These are phyloP conservation scores for Chlorops oryzae DNA, from an alignment of 1,140 invertebrate genomes.

Conservation along the genomic window DNA sequence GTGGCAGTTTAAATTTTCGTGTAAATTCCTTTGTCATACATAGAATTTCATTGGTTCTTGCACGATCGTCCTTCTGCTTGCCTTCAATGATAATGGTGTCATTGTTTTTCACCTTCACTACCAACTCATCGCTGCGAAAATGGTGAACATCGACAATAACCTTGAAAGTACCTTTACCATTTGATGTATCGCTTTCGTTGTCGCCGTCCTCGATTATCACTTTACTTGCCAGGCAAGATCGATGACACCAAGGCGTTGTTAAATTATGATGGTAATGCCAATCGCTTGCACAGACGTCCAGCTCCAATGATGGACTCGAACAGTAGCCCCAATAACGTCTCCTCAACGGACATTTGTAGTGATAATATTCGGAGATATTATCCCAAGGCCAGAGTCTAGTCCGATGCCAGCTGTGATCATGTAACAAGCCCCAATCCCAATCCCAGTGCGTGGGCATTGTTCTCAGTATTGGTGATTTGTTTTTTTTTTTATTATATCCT, in stretches of 20 bases:
- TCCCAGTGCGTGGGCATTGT: slow-evolving; percentile 41
- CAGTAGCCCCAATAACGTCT: slow-evolving; percentile 30
- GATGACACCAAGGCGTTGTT: slow-evolving; percentile 38
- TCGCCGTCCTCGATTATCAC: slow-evolving; percentile 38
- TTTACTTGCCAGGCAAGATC: slow-evolving; percentile 35
- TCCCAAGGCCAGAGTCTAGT: slow-evolving; percentile 31
- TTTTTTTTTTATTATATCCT: neutral
- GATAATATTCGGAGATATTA: slow-evolving; percentile 17
- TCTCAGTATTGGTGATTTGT: neutral
- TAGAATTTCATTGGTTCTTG: slow-evolving; percentile 25
- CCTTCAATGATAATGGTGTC: slow-evolving; percentile 39
- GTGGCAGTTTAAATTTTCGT: slow-evolving; percentile 37
- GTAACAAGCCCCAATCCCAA: slow-evolving; percentile 30
- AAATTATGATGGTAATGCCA: slow-evolving; percentile 35
- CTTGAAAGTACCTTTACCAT: slow-evolving; percentile 40
- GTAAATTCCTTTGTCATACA: slow-evolving; percentile 40
- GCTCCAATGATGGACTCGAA: slow-evolving; percentile 31
- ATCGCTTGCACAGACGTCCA: slow-evolving; percentile 37
- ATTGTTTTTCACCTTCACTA: slow-evolving; percentile 37
- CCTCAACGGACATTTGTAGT: slow-evolving; percentile 20
- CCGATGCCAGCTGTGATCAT: slow-evolving; percentile 19
- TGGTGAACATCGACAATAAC: slow-evolving; percentile 42
- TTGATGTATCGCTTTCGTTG: slow-evolving; percentile 28
- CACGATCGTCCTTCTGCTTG: slow-evolving; percentile 35
- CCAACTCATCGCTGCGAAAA: slow-evolving; percentile 33